A percentile compares a stretch with the other conserved stretches of the same genome.
Evolutionary conservation across 1,140 invertebrate genomes (phyloP).

Genomic region (Cataglyphis hispanica): DNA sequence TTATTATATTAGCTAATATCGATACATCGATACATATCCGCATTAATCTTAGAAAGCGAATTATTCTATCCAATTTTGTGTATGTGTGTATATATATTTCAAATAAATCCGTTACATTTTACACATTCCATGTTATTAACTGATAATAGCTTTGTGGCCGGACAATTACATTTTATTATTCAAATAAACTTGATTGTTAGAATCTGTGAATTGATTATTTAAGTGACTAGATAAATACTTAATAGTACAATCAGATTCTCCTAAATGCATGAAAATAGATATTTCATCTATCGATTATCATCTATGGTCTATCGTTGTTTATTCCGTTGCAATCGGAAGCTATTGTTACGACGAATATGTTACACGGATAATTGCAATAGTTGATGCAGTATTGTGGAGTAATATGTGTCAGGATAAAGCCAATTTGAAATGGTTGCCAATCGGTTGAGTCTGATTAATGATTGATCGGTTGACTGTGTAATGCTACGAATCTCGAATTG

Average conservation of each 20-base stretch:
- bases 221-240: slow-evolving; percentile 5
- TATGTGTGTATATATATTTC: not conserved
- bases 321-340: slow-evolving; percentile 11
- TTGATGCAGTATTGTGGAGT: slow-evolving; percentile 36
- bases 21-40: not conserved
- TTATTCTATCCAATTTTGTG: slow-evolving; percentile 6
- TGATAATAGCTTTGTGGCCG: not conserved
- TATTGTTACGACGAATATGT: slow-evolving; percentile 42
- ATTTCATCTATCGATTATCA: not conserved
- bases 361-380: slow-evolving; percentile 45
- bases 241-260: not conserved
- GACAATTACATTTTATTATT: not conserved
- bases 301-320: slow-evolving; percentile 9
- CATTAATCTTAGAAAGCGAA: not conserved
- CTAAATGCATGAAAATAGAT: not conserved
- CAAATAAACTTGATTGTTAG: not conserved
- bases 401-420: slow-evolving; percentile 56
- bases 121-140: not conserved
- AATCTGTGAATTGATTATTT: slow-evolving; percentile 4
- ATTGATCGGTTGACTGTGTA: slow-evolving; percentile 56
- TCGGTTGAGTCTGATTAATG: slow-evolving; percentile 54
- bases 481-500: slow-evolving; percentile 49
- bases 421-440: slow-evolving; percentile 44
- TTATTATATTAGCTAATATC: slow-evolving; percentile 5
- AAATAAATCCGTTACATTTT: not conserved